Evolutionary conservation across 2,888 invertebrate genomes (phyloP), one percentile per base, ranked within the genome.

Genomic region (Argynnis bischoffii): DNA sequence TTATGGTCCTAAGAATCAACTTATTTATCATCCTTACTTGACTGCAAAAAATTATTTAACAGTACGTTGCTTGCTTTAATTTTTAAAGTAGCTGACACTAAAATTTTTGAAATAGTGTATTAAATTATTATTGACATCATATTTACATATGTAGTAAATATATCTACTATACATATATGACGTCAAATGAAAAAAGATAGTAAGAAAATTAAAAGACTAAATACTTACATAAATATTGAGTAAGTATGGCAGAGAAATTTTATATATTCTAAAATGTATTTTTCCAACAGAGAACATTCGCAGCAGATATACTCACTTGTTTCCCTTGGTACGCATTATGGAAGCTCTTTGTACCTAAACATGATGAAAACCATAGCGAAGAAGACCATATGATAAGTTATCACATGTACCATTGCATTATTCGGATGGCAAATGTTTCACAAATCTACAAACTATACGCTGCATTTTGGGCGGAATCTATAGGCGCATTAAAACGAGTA

Each of bases 1-100:
- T 75, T 93, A 93, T 68, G 93, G 93, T 0, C 69, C 82, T 0
- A 87, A 90, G 75, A 90, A 93, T 72, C 92, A 93, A 72, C 78
- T 93, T 13, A 89, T 94, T 66, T 91, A 90, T 71, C 94, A 94
- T 79, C 93, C 94, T 11, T 91, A 92, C 74, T 81, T 90, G 78
- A 94, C 94, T 6, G 93, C 94, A 1, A 85, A 77, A 69, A 84
- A 93, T 74, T 93, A 93, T 79, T 72, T 93, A 13, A 85, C 75
- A 76, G 92, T 90, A 69, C 78, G 79, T 72, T 21, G 6, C 13
- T 47, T 14, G 16, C n/a, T 55, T 26, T 26, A 26, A 26, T 26
- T 13, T 16, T 50, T 11, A 47, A 47, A 11, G 26, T 6, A 15
- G 31, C 8, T 11, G 16, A 55, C 8, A 55, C 2, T 15, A n/a